Evolutionary conservation across 2,888 invertebrate genomes (phyloP), one percentile per base, ranked within the genome.

Genomic region (Pantelozetes paolii): DNA sequence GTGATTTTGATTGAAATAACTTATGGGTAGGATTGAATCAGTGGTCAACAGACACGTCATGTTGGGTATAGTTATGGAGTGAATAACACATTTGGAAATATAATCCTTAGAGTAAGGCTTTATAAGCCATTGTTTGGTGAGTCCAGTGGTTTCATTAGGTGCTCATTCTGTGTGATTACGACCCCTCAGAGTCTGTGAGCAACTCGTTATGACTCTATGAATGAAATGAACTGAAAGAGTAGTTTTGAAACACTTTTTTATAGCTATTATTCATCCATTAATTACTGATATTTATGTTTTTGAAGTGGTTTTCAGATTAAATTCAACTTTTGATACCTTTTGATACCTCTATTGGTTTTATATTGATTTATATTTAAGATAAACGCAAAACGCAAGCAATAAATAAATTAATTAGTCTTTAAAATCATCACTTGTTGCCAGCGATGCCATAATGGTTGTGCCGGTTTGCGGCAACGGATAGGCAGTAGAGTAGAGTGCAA

Each of bases 371-470:
- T 64, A 64, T 64, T 36, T 32, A 2, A 36, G 64, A 64, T 64
- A 32, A 64, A 64, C 36, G n/a, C n/a, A n/a, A n/a, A n/a, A n/a
- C n/a, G 30, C 5, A 15, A 36, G 20, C 18, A 40, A 64, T 64
- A 32, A 64, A 64, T 64, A 36, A 64, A 36, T 64, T 36, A 64
- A 64, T 64, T 64, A 64, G 8, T 2, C 8, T 64, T 30, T 64
- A 28, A 36, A 64, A 64, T 64, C 36, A 64, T 64, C 64, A 64
- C 64, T 64, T 64, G 64, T 64, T 64, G 64, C 64, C 32, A 32
- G 36, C 32, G n/a, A 5, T 30, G 11, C 20, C 40, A 13, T 64
- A 64, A 64, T 64, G 64, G 2, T 64, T n/a, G n/a, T n/a, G n/a
- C n/a, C n/a, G n/a, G n/a, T n/a, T n/a, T n/a, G n/a, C 50, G 20